Evolutionary conservation across 2,888 invertebrate genomes (phyloP), one percentile per base, ranked within the genome.

Genomic region (Drosophila parthenogenetica): DNA sequence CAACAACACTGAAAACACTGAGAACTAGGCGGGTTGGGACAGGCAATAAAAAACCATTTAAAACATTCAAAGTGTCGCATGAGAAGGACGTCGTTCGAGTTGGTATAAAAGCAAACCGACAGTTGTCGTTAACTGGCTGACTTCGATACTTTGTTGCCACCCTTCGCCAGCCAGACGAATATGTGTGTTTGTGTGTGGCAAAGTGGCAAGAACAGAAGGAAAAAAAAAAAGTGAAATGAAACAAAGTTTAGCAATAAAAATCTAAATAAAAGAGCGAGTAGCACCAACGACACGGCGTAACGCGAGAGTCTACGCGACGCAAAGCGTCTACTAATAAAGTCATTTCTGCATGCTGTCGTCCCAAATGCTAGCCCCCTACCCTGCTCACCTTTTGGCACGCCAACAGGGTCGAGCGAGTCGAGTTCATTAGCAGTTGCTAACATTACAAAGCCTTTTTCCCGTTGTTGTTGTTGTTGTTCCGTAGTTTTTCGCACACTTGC

Each of bases 1-100:
- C n/a, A n/a, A n/a, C 50, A 48, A 64, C 45, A 10, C 19, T 2
- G 19, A 19, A 3, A 19, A 19, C 29, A 19, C 13, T 17, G 46
- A n/a, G 13, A 40, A 50, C 35, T 42, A 55, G 50, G 46, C 48
- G 35, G 60, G 49, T 32, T 46, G 63, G 64, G 50, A 57, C 50
- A 59, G 69, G 81, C 76, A 73, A 79, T 79, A 81, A 87, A 87
- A 85, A 89, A 84, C 66, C 89, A 84, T 84, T 85, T 89, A 89
- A 85, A 89, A 74, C 81, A 89, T 89, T 89, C 81, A 89, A 84
- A 89, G 89, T 89, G 89, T 84, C 87, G 87, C 84, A 75, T 73
- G 81, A 74, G 72, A 81, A 77, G 73, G 77, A 79, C 79, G 58
- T 35, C 29, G 7, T 59, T 48, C 46, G 64, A 60, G 66, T 70